phyloP scores from a whole-genome alignment of 1,140 invertebrate genomes.

The Sarcophaga peregrina region DNA sequence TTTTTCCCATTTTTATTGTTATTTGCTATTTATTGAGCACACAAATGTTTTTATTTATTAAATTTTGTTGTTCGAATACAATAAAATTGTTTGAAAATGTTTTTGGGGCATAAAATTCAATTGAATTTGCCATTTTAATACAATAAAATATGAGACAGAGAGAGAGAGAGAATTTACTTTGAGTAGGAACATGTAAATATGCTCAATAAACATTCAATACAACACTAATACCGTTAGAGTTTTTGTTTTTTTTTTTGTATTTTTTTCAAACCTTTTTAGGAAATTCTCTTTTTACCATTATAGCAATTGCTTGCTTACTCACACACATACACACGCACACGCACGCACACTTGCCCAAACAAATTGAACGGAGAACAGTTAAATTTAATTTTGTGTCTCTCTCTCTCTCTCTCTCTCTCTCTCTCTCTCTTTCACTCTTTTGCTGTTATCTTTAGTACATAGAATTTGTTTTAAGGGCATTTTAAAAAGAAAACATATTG shows the following conservation, averaged over 20 bases:
- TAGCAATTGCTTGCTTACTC: neutral
- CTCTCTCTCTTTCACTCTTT: too few species aligned
- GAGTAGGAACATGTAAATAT: too few species aligned
- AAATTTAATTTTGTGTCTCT: conserved; percentile 1
- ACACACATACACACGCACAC: neutral
- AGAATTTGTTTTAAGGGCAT: conserved; percentile 34
- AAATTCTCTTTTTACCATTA: too few species aligned
- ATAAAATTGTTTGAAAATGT: conserved; percentile 8
- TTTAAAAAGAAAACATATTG: conserved; percentile 12
- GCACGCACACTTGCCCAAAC: neutral
- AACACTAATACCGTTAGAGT: too few species aligned
- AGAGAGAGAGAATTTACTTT: too few species aligned
- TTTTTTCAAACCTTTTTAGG: too few species aligned
- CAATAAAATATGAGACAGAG: neutral
- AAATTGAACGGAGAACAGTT: neutral
- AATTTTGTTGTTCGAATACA: neutral
- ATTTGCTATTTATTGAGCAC: too few species aligned
- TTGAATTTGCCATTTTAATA: conserved; percentile 4
- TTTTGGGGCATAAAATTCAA: conserved; percentile 25
- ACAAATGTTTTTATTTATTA: neutral
- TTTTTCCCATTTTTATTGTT: too few species aligned
- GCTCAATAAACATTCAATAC: too few species aligned
- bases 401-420: too few species aligned
- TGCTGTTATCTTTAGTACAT: too few species aligned
- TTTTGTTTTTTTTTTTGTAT: too few species aligned